phyloP scores from a whole-genome alignment of 2,113 vertebrate genomes.

The Ailurus styani region DNA sequence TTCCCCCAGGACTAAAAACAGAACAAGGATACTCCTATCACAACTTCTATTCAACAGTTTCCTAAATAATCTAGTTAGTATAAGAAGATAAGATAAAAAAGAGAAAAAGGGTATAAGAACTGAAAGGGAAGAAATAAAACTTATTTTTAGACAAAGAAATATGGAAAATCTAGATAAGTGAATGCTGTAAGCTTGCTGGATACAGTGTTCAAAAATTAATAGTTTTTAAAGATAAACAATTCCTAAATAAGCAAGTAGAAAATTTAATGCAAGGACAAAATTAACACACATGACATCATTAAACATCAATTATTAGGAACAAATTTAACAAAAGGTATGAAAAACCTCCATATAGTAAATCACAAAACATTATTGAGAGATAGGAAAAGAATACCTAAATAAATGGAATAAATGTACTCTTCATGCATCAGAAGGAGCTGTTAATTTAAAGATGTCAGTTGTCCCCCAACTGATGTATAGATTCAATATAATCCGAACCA shows the following conservation, averaged over 20 bases:
- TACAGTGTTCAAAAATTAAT: background rate
- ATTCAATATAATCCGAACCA: background rate
- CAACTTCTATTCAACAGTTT: background rate
- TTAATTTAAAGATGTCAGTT: background rate
- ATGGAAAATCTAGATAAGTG: background rate
- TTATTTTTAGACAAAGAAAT: background rate
- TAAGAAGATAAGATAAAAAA: background rate
- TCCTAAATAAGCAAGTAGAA: background rate
- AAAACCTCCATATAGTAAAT: background rate
- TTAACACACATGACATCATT: background rate
- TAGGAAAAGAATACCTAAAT: background rate
- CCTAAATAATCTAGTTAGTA: background rate
- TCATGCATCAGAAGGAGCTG: background rate
- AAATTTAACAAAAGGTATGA: background rate
- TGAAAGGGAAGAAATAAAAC: background rate
- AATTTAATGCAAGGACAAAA: background rate
- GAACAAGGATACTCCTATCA: background rate
- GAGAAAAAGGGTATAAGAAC: background rate
- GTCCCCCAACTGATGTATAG: background rate
- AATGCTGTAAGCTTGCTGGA: background rate
- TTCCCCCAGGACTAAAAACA: background rate
- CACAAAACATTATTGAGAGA: background rate
- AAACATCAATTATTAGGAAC: background rate
- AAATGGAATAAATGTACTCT: background rate
- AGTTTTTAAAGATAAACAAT: background rate